phyloP scores from a whole-genome alignment of 1,140 invertebrate species.

The Globodera ellingtonae region DNA sequence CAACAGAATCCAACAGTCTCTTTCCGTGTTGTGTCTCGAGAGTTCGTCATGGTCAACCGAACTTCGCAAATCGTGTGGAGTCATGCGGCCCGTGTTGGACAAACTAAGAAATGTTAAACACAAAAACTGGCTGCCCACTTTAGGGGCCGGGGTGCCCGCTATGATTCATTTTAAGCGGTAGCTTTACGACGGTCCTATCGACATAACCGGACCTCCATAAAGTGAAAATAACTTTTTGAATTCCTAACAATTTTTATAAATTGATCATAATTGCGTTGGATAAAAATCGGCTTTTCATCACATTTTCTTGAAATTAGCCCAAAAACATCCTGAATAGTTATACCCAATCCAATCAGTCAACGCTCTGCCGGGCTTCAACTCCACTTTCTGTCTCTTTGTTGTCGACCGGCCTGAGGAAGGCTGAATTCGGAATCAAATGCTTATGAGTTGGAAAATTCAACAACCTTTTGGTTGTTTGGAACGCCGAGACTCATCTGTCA shows the following conservation, averaged over 20 bases:
- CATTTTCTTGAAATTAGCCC: no score
- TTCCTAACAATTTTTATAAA: no score
- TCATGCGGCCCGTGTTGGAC: slow-evolving; percentile 34
- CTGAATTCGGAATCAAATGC: background rate
- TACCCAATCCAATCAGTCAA: slow-evolving; percentile 36
- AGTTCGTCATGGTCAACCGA: slow-evolving; percentile 53
- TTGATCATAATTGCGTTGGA: no score
- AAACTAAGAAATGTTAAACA: background rate
- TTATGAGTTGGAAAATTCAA: background rate
- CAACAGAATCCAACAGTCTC: slow-evolving; percentile 61
- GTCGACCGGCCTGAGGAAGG: background rate
- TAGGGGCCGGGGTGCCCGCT: no score
- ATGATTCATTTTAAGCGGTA: no score
- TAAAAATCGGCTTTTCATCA: no score
- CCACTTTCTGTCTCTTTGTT: slow-evolving; percentile 28
- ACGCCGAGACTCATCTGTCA: background rate
- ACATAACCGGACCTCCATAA: no score
- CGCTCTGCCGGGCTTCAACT: slow-evolving; percentile 37
- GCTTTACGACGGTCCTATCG: no score
- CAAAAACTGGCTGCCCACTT: background rate
- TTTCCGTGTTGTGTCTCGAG: slow-evolving; percentile 47
- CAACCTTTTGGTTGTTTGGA: background rate
- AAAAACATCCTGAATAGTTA: no score
- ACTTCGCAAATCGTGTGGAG: slow-evolving; percentile 16
- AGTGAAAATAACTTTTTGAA: no score